phyloP scores from a whole-genome alignment of 1,140 invertebrate genomes.

The Psix sp. region DNA sequence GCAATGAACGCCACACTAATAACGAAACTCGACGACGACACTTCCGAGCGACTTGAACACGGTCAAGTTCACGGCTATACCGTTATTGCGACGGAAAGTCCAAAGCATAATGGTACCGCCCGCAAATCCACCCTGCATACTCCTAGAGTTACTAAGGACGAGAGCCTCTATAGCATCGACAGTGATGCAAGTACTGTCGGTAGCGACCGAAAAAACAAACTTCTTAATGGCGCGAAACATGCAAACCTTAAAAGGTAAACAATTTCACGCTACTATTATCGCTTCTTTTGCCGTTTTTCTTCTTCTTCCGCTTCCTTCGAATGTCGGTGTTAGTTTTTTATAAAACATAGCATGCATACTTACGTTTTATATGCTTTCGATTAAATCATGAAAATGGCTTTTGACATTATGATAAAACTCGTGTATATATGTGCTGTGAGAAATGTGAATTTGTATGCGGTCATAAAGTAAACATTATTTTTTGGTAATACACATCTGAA shows the following conservation, averaged over 20 bases:
- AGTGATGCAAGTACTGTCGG: conserved; percentile 73
- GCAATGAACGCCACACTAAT: conserved; percentile 65
- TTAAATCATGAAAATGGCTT: too few relatives aligned
- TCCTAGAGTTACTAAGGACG: conserved; percentile 72
- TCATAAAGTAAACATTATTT: too few relatives aligned
- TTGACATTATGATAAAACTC: too few relatives aligned
- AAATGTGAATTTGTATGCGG: too few relatives aligned
- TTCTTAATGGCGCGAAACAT: conserved; percentile 76
- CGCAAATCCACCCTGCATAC: conserved; percentile 72
- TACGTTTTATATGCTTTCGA: too few relatives aligned
- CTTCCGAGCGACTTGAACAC: conserved; percentile 45
- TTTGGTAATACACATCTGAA: too few relatives aligned
- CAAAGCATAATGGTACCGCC: conserved; percentile 69
- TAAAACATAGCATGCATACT: too few relatives aligned
- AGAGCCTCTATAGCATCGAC: conserved; percentile 75
- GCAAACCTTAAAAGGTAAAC: conserved; percentile 78
- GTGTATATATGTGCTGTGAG: too few relatives aligned
- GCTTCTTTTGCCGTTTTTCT: conserved; percentile 17
- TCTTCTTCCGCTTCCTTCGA: not conserved
- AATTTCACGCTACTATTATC: conserved; percentile 20
- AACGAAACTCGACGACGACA: conserved; percentile 61
- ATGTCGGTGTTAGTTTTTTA: not conserved
- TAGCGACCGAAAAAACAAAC: conserved; percentile 72
- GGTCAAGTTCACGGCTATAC: conserved; percentile 57
- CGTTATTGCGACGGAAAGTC: conserved; percentile 61